Conservation (phyloP, 2,888 invertebrate species). For the Dicranocentrus wangi region DNA sequence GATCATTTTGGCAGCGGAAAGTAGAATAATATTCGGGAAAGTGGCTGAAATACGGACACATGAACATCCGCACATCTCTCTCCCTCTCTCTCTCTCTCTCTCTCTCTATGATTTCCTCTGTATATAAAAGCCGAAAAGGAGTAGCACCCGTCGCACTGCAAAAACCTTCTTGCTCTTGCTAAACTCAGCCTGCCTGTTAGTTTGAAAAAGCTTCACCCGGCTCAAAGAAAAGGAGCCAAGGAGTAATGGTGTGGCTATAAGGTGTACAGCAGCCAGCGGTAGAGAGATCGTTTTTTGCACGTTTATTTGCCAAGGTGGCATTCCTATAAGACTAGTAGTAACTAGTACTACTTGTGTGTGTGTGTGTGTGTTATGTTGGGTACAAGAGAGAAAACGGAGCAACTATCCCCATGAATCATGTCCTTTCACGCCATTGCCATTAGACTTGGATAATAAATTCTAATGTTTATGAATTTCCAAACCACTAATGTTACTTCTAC, state of each 20-base stretch:
- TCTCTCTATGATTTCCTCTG: too few relatives aligned
- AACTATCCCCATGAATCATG: constrained; percentile 71
- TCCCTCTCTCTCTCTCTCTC: too few relatives aligned
- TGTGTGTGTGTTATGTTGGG: constrained; percentile 8
- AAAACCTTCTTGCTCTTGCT: too few relatives aligned
- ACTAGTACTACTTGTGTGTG: neutral
- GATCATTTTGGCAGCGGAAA: constrained; percentile 45
- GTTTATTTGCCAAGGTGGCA: constrained; percentile 20
- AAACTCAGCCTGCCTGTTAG: too few relatives aligned
- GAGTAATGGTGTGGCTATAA: too few relatives aligned
- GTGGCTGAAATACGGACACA: neutral
- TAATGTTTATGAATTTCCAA: constrained; percentile 73
- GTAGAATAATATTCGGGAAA: constrained; percentile 19
- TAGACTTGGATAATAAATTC: constrained; percentile 72
- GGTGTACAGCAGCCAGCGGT: neutral
- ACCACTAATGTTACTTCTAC: constrained; percentile 67
- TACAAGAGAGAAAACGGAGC: constrained; percentile 32
- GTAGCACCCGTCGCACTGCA: too few relatives aligned
- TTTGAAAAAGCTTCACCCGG: too few relatives aligned
- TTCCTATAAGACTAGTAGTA: constrained; percentile 6
- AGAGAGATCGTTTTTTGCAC: constrained; percentile 3
- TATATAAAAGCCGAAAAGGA: too few relatives aligned
- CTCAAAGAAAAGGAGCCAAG: too few relatives aligned
- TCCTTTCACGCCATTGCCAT: constrained; percentile 71
- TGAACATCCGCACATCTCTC: too few relatives aligned